These are phyloP conservation scores for Euglossa dilemma DNA, from an alignment of 1,140 invertebrate species.

Conservation along the genomic window DNA sequence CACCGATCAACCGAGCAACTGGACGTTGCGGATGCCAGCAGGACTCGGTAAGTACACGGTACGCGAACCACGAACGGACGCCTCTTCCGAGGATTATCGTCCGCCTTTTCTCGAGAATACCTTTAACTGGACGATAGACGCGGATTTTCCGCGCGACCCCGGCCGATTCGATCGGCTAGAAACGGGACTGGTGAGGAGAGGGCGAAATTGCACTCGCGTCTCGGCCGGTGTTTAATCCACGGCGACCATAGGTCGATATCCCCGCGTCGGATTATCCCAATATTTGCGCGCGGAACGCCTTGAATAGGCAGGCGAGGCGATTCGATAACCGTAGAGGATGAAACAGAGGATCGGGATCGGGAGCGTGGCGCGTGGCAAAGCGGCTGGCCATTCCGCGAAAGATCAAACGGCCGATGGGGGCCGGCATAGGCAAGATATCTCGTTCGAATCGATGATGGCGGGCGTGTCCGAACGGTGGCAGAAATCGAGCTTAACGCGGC, in stretches of 20 bases:
- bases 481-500: neutral
- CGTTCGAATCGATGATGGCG: constrained; percentile 8
- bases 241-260: neutral
- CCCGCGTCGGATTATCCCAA: neutral
- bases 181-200: no score
- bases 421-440: neutral
- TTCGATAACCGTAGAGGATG: constrained; percentile 15
- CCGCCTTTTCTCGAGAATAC: no score
- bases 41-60: neutral
- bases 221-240: neutral
- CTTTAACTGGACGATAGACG: neutral
- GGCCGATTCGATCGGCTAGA: no score
- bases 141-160: no score
- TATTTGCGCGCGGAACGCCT: constrained; percentile 18
- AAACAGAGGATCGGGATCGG: neutral
- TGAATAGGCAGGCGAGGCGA: constrained; percentile 21
- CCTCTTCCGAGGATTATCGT: no score
- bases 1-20: constrained; percentile 43
- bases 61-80: neutral
- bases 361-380: neutral
- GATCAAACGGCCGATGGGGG: constrained; percentile 23
- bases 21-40: neutral
- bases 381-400: constrained; percentile 3
- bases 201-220: no score
- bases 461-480: neutral